Percentiles rank a stretch among this genome's conserved stretches.
Evolutionary conservation across 2,113 vertebrate genomes (phyloP).

Genomic region (Castor canadensis): DNA sequence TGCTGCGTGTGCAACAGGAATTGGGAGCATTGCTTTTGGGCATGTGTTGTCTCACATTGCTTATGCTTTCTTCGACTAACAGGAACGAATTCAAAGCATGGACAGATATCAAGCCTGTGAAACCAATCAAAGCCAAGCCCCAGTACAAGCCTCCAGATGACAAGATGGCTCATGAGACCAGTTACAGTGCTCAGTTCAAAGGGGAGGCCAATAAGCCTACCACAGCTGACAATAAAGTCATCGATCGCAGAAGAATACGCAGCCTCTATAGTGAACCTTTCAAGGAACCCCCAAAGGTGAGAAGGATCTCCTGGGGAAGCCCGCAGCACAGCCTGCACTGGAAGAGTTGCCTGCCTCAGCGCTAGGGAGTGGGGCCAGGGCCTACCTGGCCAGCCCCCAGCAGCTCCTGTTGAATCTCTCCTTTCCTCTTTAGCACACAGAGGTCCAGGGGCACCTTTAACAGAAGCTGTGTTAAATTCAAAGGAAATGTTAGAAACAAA

Average conservation of each 20-base stretch:
- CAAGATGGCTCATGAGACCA: conserved; percentile 93
- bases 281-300: conserved; percentile 92
- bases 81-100: conserved; percentile 97
- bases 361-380: fast-evolving
- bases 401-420: background rate
- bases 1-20: fast-evolving
- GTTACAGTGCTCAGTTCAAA: conserved; percentile 95
- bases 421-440: background rate
- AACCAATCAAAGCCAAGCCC: conserved; percentile 91
- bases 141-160: conserved; percentile 94
- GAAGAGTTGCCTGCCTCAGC: background rate
- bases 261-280: conserved; percentile 96
- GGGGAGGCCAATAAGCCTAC: conserved; percentile 88
- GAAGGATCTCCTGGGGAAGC: conserved; percentile 42
- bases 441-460: background rate
- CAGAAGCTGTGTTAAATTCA: background rate
- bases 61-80: conserved; percentile 60
- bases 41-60: background rate
- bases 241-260: conserved; percentile 95
- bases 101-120: conserved; percentile 92
- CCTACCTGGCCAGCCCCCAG: background rate
- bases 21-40: fast-evolving
- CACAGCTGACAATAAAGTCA: conserved; percentile 89
- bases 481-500: background rate
- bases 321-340: background rate